Evolutionary conservation across 2,888 invertebrate species (phyloP).

Genomic region (Drosophila antonietae): DNA sequence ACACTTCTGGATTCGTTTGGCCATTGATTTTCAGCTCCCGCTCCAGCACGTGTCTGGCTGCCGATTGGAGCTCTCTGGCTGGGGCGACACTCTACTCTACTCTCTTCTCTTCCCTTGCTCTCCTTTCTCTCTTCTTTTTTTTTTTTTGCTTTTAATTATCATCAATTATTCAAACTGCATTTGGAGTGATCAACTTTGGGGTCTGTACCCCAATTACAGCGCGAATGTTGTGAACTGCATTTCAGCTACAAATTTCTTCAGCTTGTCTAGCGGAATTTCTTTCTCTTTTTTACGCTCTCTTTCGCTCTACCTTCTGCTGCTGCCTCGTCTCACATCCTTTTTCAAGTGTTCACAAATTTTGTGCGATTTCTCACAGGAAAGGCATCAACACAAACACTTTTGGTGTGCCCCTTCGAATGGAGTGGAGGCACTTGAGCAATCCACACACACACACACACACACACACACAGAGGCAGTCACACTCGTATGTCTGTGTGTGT

Average conservation of each 20-base stretch:
- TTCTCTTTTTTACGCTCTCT: neutral
- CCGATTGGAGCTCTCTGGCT: neutral
- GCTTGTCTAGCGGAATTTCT: neutral
- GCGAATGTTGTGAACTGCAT: constrained; percentile 49
- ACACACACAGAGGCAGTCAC: constrained; percentile 6
- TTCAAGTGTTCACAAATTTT: constrained; percentile 68
- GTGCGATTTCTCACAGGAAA: constrained; percentile 84
- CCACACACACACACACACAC: constrained; percentile 35
- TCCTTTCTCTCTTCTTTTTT: too few species aligned
- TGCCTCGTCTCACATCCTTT: constrained; percentile 1
- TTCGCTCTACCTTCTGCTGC: neutral
- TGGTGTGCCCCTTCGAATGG: constrained; percentile 45
- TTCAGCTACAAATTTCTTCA: neutral
- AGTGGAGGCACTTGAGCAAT: constrained; percentile 58
- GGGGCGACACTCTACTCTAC: constrained; percentile 33
- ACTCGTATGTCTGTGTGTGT: constrained; percentile 12
- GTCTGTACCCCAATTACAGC: constrained; percentile 73
- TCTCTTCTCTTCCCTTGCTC: constrained; percentile 33
- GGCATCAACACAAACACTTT: constrained; percentile 85
- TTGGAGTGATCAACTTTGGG: constrained; percentile 84
- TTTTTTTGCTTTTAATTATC: constrained; percentile 78
- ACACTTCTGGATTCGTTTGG: constrained; percentile 73
- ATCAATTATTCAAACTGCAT: constrained; percentile 84
- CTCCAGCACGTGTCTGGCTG: constrained; percentile 31
- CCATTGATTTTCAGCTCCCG: constrained; percentile 73